A percentile compares a stretch with the other conserved stretches of the same genome.
phyloP scores from a whole-genome alignment of 1,140 invertebrate species.

The Bicyclus anynana region DNA sequence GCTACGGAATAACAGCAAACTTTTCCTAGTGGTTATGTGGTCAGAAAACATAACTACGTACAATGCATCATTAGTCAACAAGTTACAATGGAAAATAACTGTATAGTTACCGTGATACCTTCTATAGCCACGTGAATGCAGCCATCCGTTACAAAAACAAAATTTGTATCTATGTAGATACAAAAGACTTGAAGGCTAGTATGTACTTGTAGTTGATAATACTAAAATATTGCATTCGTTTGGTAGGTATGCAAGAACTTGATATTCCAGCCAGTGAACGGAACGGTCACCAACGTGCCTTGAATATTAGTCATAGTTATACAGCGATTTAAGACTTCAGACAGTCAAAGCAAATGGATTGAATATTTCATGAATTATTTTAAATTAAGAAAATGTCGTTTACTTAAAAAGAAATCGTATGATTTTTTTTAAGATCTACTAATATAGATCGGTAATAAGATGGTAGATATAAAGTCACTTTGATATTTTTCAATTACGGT shows the following conservation, averaged over 20 bases:
- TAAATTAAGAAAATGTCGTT: too few species aligned
- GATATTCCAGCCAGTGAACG: slow-evolving; percentile 62
- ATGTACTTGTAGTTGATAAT: slow-evolving; percentile 5
- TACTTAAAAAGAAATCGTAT: too few species aligned
- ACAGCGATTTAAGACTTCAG: slow-evolving; percentile 13
- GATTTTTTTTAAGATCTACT: too few species aligned
- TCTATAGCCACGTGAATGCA: slow-evolving; percentile 2
- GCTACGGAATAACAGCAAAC: not conserved
- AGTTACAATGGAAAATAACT: too few species aligned
- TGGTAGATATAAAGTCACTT: too few species aligned
- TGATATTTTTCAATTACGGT: too few species aligned
- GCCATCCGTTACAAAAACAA: slow-evolving; percentile 8
- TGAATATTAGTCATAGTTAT: slow-evolving; percentile 50
- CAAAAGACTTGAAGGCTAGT: slow-evolving; percentile 17
- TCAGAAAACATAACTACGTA: too few species aligned
- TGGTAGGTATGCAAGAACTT: slow-evolving; percentile 53
- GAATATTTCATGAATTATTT: too few species aligned
- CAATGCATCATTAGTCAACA: too few species aligned
- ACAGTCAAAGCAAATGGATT: slow-evolving; percentile 11
- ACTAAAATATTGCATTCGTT: slow-evolving; percentile 31
- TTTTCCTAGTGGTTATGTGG: too few species aligned
- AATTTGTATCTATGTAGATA: slow-evolving; percentile 11
- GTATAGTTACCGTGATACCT: too few species aligned
- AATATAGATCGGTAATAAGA: too few species aligned
- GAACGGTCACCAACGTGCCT: slow-evolving; percentile 53